A percentile compares a stretch with the other conserved stretches of the same genome.
These are phyloP conservation scores for Drosophila yakuba DNA, from an alignment of 1,140 invertebrate genomes.

Conservation along the genomic window DNA sequence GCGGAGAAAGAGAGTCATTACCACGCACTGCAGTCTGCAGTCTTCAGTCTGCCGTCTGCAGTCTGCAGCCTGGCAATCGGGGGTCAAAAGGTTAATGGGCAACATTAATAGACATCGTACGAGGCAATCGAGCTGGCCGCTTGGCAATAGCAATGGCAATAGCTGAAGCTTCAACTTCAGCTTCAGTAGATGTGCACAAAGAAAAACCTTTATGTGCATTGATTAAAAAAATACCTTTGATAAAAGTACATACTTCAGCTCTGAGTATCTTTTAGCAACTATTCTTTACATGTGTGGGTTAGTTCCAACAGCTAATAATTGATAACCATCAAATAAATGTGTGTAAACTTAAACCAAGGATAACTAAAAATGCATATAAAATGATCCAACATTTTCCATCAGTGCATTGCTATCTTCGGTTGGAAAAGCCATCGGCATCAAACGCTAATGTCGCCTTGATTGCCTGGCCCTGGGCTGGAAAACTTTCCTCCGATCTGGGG, in stretches of 20 bases:
- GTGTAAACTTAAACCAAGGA: neutral
- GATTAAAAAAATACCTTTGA: too few relatives aligned
- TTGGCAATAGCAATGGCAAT: conserved; percentile 26
- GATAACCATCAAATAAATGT: too few relatives aligned
- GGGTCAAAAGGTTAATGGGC: conserved; percentile 78
- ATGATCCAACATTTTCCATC: neutral
- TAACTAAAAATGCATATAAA: neutral
- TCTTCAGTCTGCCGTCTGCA: conserved; percentile 6
- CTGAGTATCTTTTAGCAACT: neutral
- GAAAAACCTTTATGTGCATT: too few relatives aligned
- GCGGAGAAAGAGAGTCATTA: conserved; percentile 70
- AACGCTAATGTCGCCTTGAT: conserved; percentile 75
- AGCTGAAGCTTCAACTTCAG: conserved; percentile 14
- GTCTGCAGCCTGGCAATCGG: conserved; percentile 47
- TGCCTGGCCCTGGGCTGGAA: conserved; percentile 54
- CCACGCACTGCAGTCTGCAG: conserved; percentile 44
- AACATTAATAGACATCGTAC: conserved; percentile 76
- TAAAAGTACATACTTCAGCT: too few relatives aligned
- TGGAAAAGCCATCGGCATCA: conserved; percentile 19
- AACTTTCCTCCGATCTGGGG: conserved; percentile 48
- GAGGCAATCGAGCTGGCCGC: conserved; percentile 56
- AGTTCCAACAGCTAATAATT: too few relatives aligned
- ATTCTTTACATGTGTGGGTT: too few relatives aligned
- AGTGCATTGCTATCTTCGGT: conserved; percentile 9
- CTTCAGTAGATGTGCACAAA: neutral